phyloP scores from a whole-genome alignment of 1,140 invertebrate genomes.

The Parasteatoda tepidariorum region DNA sequence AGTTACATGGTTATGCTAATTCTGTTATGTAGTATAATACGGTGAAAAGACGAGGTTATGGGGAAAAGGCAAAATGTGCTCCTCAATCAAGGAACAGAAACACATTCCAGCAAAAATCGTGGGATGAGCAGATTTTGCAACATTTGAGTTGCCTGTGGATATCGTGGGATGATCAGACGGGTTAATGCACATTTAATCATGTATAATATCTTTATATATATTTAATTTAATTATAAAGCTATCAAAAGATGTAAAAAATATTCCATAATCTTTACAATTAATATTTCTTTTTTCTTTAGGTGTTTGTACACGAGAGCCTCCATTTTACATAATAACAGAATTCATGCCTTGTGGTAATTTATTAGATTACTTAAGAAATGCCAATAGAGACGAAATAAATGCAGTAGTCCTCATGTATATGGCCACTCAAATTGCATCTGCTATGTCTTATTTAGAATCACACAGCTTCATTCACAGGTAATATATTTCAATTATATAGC shows the following conservation, averaged over 20 bases:
- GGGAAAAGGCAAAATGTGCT: no score
- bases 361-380: conserved; percentile 93
- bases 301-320: conserved; percentile 97
- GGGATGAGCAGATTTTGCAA: no score
- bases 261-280: not conserved
- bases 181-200: no score
- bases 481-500: not conserved
- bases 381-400: conserved; percentile 88
- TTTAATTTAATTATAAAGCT: no score
- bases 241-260: not conserved
- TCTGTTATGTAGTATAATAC: no score
- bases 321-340: conserved; percentile 99
- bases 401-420: conserved; percentile 98
- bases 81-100: no score
- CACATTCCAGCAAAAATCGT: no score
- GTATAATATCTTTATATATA: no score
- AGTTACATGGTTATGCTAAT: no score
- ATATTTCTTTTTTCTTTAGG: conserved; percentile 77
- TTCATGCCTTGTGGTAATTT: conserved; percentile 99
- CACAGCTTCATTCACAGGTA: conserved; percentile 94
- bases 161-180: no score
- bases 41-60: no score
- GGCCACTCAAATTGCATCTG: conserved; percentile 98
- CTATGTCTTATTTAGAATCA: conserved; percentile 98
- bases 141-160: no score